Evolutionary conservation across 2,888 invertebrate species (phyloP).

Genomic region (Galerucella nymphaeae): DNA sequence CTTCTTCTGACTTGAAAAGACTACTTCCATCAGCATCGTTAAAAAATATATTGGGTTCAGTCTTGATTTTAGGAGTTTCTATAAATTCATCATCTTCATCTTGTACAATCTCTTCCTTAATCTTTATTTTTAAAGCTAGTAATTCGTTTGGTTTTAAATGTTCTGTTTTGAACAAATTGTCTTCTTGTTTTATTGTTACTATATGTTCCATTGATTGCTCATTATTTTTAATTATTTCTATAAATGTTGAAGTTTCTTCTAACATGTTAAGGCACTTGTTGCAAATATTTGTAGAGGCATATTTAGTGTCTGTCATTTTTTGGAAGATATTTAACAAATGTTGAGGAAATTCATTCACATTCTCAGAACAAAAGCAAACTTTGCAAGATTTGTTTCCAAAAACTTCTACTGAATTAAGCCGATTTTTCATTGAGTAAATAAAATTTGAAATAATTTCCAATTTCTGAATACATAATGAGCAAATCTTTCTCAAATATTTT

Average conservation of each 20-base stretch:
- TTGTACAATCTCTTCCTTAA: constrained; percentile 4
- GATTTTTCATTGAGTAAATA: background rate
- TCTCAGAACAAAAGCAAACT: background rate
- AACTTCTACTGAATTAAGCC: background rate
- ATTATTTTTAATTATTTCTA: constrained; percentile 7
- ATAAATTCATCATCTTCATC: constrained; percentile 25
- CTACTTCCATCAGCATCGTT: constrained; percentile 9
- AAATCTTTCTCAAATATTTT: background rate
- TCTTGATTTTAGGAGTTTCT: constrained; percentile 23
- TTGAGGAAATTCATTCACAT: constrained; percentile 9
- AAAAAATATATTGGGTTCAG: constrained; percentile 12
- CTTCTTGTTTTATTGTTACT: constrained; percentile 12
- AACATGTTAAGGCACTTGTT: constrained; percentile 24
- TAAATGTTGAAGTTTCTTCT: constrained; percentile 14
- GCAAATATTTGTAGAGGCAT: constrained; percentile 5
- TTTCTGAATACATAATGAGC: background rate
- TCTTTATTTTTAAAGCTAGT: constrained; percentile 7
- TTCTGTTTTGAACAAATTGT: background rate
- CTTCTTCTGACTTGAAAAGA: constrained; percentile 1
- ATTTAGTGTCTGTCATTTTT: constrained; percentile 3
- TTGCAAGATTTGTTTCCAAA: background rate
- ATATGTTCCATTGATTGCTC: background rate
- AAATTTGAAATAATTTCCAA: constrained; percentile 1
- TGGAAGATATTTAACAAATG: constrained; percentile 10
- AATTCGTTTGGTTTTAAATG: background rate